Base-by-base conservation (phyloP, 2,797 vertebrate genomes). In the Galaxias olidus region DNA sequence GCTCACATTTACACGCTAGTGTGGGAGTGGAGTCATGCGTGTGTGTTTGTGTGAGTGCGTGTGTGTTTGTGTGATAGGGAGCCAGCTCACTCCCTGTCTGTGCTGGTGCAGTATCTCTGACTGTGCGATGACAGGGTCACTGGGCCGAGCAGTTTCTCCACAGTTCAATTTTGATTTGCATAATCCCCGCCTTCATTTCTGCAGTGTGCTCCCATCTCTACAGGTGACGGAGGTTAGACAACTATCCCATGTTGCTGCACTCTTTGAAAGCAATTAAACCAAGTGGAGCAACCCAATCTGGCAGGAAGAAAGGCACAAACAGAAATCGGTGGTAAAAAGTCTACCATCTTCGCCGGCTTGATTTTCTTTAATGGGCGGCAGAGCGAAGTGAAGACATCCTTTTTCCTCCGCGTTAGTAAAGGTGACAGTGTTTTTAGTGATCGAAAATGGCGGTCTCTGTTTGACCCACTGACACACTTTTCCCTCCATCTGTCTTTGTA, bases 401-500 rank as follows among this genome's bases (percentile, higher is more conserved):
- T 15, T 45, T 44, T 54, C 54, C 17, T 53, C 20, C 11, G 46
- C 40, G 61, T 57, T 57, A 69, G 61, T 49, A 50, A 61, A 59
- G 61, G 47, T 43, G 55, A 59, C 19, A 46, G 52, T 56, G 10
- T 10, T 13, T 9, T 14, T 45, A 17, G 15, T 8, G 41, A 19
- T 41, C 43, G 9, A 51, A 61, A 50, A 55, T 63, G 52, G 63
- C 61, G 41, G 59, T 51, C 46, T 55, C 42, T 42, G 9, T 57
- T 48, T 69, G 77, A 74, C 77, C 71, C 66, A 79, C 59, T 79
- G 74, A 69, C 71, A 72, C 63, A 78, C 77, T 72, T 74, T 68
- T 70, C 17, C 58, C 50, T 45, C 63, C 73, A 68, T 78, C 73
- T 68, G 70, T 55, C 53, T 48, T 11, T 47, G 19, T 59, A 64